These are phyloP conservation scores for Heterodera schachtii DNA, from an alignment of 1,140 invertebrate genomes.

Conservation along the genomic window DNA sequence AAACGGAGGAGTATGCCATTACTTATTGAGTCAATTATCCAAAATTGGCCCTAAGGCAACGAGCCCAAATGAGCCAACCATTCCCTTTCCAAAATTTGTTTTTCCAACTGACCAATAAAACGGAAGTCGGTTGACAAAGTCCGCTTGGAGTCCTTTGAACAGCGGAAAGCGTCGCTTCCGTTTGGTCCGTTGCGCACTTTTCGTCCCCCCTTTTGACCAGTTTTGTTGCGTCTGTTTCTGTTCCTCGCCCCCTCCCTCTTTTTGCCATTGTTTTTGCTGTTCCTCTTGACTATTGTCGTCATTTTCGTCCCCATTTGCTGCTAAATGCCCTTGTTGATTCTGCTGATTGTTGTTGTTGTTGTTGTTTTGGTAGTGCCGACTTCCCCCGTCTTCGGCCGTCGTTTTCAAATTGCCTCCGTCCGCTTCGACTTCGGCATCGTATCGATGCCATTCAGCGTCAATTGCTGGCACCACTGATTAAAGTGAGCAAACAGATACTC, in stretches of 20 bases:
- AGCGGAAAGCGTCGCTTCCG: constrained; percentile 17
- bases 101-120: constrained; percentile 70
- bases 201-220: not conserved
- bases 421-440: not conserved
- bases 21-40: too few species aligned
- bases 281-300: not conserved
- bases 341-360: too few species aligned
- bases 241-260: not conserved
- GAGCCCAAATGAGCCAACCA: too few species aligned
- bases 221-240: not conserved
- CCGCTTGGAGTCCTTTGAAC: constrained; percentile 67
- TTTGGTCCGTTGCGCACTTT: constrained; percentile 27
- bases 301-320: too few species aligned
- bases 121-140: constrained; percentile 74
- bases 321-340: too few species aligned
- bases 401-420: not conserved
- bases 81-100: not conserved
- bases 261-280: not conserved
- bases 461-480: not conserved
- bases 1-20: not conserved
- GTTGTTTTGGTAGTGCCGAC: too few species aligned
- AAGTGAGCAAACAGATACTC: not conserved
- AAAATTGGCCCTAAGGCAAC: too few species aligned
- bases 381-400: too few species aligned
- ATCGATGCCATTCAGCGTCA: not conserved